Evolutionary conservation across 2,888 invertebrate genomes (phyloP), one percentile per base, ranked within the genome.

Genomic region (Lasioglossum figueresi): DNA sequence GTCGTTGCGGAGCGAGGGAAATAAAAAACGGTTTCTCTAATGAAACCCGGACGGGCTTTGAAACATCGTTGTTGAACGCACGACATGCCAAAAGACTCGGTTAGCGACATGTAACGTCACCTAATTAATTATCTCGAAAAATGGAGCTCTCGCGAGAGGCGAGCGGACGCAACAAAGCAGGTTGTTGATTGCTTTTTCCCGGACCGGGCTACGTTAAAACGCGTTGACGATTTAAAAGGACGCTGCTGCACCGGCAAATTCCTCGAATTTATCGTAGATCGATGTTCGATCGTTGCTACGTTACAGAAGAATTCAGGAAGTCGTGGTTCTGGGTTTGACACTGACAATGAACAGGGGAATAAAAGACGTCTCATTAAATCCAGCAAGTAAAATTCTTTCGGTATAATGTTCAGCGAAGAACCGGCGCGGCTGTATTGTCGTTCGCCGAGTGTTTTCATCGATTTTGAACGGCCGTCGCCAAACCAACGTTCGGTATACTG

Each of bases 401-500:
- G 4, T 37, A 19, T 37, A 40, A 68, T 37, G 68, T 68, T 45
- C 16, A 52, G 59, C 43, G n/a, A 70, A 70, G 52, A 52, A 52
- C 71, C 34, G n/a, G 5, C 31, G n/a, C 45, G 75, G 71, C 19
- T 31, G 63, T 63, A 66, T 66, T 66, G 83, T 83, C 71, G 75
- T 48, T 71, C 63, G 37, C 63, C 19, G 52, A 76, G 71, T 63
- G 76, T 72, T 83, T 66, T 76, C 63, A 66, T 76, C 83, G 83
- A 83, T 83, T 83, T 71, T 43, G 52, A 48, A 40, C 83, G 34
- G n/a, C 52, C 66, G 52, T 76, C 72, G 43, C 40, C 76, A 52
- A 43, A 66, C 66, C 83, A 71, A 83, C 34, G 83, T 72, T 83
- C 83, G 56, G 66, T 71, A 34, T 83, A 72, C 83, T 76, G 83